These are phyloP conservation scores for Pimpla rufipes DNA, from an alignment of 2,888 invertebrate genomes.

Conservation along the genomic window DNA sequence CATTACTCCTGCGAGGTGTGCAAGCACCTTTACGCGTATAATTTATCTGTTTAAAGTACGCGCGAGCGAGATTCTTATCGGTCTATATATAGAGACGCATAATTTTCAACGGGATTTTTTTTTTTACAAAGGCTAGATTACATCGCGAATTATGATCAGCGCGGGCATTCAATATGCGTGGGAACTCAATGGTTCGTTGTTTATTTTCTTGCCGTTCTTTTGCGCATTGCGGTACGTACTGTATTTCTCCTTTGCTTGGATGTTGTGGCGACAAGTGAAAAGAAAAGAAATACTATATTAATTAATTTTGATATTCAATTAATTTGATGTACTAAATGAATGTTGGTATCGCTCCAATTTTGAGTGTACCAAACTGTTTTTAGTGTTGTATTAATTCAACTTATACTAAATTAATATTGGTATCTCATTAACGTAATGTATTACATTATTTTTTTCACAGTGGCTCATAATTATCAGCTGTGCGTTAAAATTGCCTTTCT, in stretches of 20 bases:
- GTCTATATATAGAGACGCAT: conserved; percentile 18
- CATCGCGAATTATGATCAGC: conserved; percentile 34
- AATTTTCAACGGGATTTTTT: conserved; percentile 45
- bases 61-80: conserved; percentile 57
- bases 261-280: not conserved
- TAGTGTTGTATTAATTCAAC: too few species aligned
- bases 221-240: not conserved
- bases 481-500: not conserved
- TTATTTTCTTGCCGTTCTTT: not conserved
- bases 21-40: conserved; percentile 57
- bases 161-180: conserved; percentile 25
- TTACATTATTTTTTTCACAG: too few species aligned
- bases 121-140: not conserved
- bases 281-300: too few species aligned
- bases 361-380: too few species aligned
- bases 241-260: not conserved
- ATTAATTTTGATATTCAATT: too few species aligned
- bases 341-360: too few species aligned
- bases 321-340: too few species aligned
- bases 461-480: too few species aligned
- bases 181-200: conserved; percentile 9
- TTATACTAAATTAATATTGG: too few species aligned
- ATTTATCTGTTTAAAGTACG: conserved; percentile 55
- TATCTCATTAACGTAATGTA: too few species aligned
- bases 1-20: conserved; percentile 57